phyloP scores from a whole-genome alignment of 2,797 vertebrate species.

The Mastacembelus armatus region DNA sequence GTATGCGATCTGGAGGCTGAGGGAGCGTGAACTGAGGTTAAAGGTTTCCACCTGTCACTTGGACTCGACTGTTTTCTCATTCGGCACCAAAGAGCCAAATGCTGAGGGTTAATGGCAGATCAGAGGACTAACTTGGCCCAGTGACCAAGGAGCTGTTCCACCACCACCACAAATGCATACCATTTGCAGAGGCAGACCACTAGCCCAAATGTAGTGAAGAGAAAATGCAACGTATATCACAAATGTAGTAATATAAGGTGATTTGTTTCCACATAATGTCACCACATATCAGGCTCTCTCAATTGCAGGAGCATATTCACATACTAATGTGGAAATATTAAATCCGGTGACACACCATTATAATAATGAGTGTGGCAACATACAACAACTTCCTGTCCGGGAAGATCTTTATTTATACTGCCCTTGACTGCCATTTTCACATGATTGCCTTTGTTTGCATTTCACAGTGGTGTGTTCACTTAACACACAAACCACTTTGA shows the following conservation, averaged over 20 bases:
- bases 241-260: background rate
- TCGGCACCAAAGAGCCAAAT: constrained; percentile 64
- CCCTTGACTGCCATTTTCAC: constrained; percentile 25
- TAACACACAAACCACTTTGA: constrained; percentile 13
- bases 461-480: constrained; percentile 17
- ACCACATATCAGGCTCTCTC: constrained; percentile 33
- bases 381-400: constrained; percentile 34
- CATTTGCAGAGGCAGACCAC: constrained; percentile 19
- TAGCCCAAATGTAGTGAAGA: constrained; percentile 4
- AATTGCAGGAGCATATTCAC: background rate
- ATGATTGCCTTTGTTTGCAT: constrained; percentile 48
- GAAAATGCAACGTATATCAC: constrained; percentile 20
- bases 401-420: background rate
- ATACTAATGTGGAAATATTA: background rate
- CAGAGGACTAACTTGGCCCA: constrained; percentile 37
- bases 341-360: no score
- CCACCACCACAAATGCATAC: no score
- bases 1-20: constrained; percentile 47
- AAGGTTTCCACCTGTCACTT: constrained; percentile 70
- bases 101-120: constrained; percentile 35
- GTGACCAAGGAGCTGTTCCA: no score
- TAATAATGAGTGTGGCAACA: background rate
- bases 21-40: constrained; percentile 39
- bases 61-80: constrained; percentile 47
- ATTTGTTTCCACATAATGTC: background rate